A percentile compares a stretch with the other conserved stretches of the same genome.
These are phyloP conservation scores for Acrocephalus kingi DNA, from an alignment of 2,113 vertebrate genomes.

Conservation along the genomic window DNA sequence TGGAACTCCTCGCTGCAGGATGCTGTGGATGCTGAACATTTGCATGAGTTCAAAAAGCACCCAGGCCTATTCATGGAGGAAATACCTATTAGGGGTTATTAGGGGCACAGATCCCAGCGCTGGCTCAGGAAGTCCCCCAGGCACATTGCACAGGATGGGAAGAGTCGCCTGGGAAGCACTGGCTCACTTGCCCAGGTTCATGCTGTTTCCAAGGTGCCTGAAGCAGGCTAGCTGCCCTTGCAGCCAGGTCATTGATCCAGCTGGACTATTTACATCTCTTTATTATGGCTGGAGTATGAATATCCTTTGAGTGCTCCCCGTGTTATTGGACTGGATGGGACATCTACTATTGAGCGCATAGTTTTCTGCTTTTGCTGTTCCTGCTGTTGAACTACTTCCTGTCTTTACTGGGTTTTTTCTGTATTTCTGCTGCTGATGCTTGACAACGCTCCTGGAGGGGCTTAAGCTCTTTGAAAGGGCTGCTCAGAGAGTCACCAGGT, in stretches of 20 bases:
- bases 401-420: neutral
- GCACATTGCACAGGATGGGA: neutral
- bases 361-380: neutral
- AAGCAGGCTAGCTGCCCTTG: neutral
- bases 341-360: neutral
- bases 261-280: neutral
- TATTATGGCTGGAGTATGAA: neutral
- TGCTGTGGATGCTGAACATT: conserved; percentile 1
- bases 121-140: conserved; percentile 30
- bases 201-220: neutral
- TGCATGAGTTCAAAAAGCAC: conserved; percentile 38
- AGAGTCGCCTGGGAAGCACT: neutral
- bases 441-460: neutral
- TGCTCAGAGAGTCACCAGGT: neutral
- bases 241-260: neutral
- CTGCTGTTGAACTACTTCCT: neutral
- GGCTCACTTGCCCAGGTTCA: neutral
- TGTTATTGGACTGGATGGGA: neutral
- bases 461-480: neutral
- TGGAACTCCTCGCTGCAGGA: neutral
- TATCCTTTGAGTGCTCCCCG: neutral
- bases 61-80: neutral
- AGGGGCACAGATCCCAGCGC: neutral
- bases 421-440: neutral
- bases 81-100: neutral